Evolutionary conservation across 1,140 invertebrate species (phyloP).

Genomic region (Apis laboriosa): DNA sequence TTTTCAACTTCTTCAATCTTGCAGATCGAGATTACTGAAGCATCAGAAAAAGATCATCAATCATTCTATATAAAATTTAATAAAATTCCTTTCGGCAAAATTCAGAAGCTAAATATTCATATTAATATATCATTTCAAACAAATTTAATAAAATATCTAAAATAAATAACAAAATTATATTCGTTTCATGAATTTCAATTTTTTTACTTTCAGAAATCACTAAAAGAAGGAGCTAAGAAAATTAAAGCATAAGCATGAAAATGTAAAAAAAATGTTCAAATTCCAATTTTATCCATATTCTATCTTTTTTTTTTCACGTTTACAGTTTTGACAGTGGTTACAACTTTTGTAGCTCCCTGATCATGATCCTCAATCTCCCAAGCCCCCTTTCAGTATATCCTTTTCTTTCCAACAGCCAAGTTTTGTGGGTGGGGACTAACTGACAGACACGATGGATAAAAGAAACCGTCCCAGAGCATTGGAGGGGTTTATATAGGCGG

Average conservation of each 20-base stretch:
- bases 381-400: neutral
- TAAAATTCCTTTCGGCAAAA: neutral
- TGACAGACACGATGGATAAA: slow-evolving; percentile 30
- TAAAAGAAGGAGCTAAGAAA: neutral
- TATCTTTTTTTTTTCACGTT: too few species aligned
- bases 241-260: neutral
- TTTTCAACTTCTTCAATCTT: neutral
- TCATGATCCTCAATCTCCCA: neutral
- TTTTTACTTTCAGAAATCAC: too few species aligned
- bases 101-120: neutral
- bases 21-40: neutral
- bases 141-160: neutral
- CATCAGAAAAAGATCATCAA: neutral
- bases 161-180: neutral
- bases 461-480: slow-evolving; percentile 17
- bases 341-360: neutral
- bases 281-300: neutral
- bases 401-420: neutral
- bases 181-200: neutral
- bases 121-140: too few species aligned
- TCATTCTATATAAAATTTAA: neutral
- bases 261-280: neutral
- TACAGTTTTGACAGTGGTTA: neutral
- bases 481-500: neutral
- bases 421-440: slow-evolving; percentile 38